Evolutionary conservation across 2,113 vertebrate genomes (phyloP).

Genomic region (Actenoides hombroni): DNA sequence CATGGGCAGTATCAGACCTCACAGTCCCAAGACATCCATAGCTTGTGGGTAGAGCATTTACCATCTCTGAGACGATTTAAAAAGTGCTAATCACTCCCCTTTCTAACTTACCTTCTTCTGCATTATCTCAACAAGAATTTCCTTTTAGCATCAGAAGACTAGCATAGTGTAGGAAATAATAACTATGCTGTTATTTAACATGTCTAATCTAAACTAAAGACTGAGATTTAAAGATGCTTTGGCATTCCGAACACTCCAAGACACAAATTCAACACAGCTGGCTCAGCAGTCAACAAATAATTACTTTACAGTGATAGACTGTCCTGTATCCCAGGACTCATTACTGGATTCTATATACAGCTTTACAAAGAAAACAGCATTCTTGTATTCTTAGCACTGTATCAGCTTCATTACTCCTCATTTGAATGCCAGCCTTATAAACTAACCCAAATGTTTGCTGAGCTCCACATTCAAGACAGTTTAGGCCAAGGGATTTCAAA

Average conservation of each 20-base stretch:
- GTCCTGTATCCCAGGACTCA: neutral
- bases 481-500: neutral
- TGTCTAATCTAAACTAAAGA: neutral
- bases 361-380: slow-evolving; percentile 30
- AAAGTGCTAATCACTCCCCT: neutral
- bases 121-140: neutral
- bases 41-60: neutral
- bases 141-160: neutral
- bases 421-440: slow-evolving; percentile 19
- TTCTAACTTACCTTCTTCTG: neutral
- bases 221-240: slow-evolving; percentile 15
- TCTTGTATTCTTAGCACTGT: neutral
- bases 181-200: neutral
- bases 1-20: neutral
- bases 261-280: slow-evolving; percentile 30
- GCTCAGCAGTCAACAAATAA: slow-evolving; percentile 39
- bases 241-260: slow-evolving; percentile 2
- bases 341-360: neutral
- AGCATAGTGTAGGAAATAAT: neutral
- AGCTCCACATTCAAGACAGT: neutral
- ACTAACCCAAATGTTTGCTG: neutral
- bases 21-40: neutral
- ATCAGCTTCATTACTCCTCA: slow-evolving; percentile 18
- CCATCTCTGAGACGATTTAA: neutral
- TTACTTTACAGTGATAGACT: slow-evolving; percentile 21